phyloP scores from a whole-genome alignment of 2,113 vertebrate species.

The Fulmarus glacialis region DNA sequence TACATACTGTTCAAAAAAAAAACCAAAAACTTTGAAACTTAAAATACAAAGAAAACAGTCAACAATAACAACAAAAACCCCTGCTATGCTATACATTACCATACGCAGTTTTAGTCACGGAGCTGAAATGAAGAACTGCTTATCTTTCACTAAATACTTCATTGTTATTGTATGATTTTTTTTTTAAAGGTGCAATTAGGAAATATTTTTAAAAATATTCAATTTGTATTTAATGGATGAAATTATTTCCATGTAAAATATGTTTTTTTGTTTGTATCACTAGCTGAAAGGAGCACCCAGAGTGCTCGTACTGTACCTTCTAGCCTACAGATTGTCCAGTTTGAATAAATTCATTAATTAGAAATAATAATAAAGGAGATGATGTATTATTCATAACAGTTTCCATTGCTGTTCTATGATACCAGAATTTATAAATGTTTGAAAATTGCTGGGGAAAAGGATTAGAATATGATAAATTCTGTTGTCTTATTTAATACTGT shows the following conservation, averaged over 20 bases:
- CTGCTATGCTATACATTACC: neutral
- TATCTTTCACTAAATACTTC: neutral
- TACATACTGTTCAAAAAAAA: neutral
- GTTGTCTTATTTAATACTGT: neutral
- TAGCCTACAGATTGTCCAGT: neutral
- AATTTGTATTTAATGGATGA: neutral
- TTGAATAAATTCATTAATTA: neutral
- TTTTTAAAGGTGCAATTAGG: neutral
- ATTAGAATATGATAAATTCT: neutral
- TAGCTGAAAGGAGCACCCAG: neutral
- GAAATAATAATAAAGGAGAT: neutral
- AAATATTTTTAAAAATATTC: neutral
- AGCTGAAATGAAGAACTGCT: neutral
- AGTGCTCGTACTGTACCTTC: neutral
- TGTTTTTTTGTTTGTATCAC: neutral
- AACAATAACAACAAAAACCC: neutral
- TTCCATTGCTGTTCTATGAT: neutral
- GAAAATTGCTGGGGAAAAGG: neutral
- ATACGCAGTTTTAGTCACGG: neutral
- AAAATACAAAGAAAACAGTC: neutral
- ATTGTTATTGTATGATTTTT: neutral
- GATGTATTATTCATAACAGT: neutral
- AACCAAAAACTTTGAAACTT: neutral
- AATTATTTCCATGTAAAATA: neutral
- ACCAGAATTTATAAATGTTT: neutral